phyloP scores from a whole-genome alignment of 2,888 invertebrate genomes.

The Phengaris arion region DNA sequence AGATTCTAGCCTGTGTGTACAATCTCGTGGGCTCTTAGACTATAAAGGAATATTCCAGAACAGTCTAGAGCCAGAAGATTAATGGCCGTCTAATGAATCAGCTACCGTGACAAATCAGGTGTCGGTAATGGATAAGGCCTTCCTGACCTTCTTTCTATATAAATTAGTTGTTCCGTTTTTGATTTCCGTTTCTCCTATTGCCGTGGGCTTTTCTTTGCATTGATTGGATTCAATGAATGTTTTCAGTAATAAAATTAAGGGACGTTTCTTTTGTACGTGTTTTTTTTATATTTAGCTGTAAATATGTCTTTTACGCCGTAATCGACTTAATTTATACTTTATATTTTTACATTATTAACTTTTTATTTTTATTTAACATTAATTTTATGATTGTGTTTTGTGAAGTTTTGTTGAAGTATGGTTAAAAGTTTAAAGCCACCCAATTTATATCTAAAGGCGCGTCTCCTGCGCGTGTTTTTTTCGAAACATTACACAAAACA shows the following conservation, averaged over 20 bases:
- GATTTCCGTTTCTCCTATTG: conserved; percentile 30
- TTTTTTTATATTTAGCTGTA: neutral
- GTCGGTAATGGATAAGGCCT: conserved; percentile 66
- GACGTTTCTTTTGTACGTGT: neutral
- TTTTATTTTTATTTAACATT: too few species aligned
- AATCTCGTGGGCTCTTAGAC: conserved; percentile 14
- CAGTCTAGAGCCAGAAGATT: conserved; percentile 23
- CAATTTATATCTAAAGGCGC: too few species aligned
- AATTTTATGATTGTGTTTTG: neutral
- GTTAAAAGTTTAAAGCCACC: too few species aligned
- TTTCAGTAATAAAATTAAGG: conserved; percentile 22
- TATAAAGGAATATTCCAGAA: conserved; percentile 2
- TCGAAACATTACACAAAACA: too few species aligned
- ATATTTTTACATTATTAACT: too few species aligned
- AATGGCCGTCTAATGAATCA: conserved; percentile 65
- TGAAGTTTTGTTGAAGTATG: too few species aligned
- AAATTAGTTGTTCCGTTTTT: conserved; percentile 62
- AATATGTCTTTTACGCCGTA: neutral
- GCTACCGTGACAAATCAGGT: conserved; percentile 72
- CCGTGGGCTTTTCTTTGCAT: conserved; percentile 18
- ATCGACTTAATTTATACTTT: neutral
- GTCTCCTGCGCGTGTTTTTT: too few species aligned
- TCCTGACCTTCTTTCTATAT: conserved; percentile 61
- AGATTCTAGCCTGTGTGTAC: conserved; percentile 12
- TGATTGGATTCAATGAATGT: conserved; percentile 27